Conservation (phyloP, 2,888 invertebrate genomes). For the Entomobrya proxima region DNA sequence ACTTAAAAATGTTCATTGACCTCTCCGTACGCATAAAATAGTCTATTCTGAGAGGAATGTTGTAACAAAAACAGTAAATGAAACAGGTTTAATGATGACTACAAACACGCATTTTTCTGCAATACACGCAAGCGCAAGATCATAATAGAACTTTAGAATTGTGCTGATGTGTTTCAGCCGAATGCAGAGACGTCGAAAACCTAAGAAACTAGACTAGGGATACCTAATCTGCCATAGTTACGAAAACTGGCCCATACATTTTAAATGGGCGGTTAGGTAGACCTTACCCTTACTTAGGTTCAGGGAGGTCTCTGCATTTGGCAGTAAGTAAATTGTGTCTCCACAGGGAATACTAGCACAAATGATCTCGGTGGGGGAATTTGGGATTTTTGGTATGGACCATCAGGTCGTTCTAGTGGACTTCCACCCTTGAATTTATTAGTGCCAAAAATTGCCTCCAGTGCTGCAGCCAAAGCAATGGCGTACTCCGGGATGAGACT, state of each 20-base stretch:
- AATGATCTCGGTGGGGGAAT: slow-evolving; percentile 69
- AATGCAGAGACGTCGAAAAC: too few relatives aligned
- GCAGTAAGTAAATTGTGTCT: neutral
- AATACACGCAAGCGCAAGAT: too few relatives aligned
- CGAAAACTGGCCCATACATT: neutral
- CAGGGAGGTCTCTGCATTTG: neutral
- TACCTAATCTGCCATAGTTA: neutral
- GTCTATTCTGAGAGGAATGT: too few relatives aligned
- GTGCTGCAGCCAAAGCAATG: slow-evolving; percentile 81
- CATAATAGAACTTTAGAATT: too few relatives aligned
- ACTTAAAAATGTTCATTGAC: neutral
- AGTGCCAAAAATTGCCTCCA: slow-evolving; percentile 79
- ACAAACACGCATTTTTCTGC: slow-evolving; percentile 7
- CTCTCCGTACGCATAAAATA: too few relatives aligned
- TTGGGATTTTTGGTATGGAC: slow-evolving; percentile 82
- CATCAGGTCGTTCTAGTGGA: slow-evolving; percentile 80
- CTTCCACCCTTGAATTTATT: slow-evolving; percentile 79
- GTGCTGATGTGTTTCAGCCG: too few relatives aligned
- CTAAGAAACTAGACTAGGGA: too few relatives aligned
- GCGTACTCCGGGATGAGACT: slow-evolving; percentile 65
- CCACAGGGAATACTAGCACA: slow-evolving; percentile 71
- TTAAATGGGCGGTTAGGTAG: too few relatives aligned
- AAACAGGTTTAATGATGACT: neutral
- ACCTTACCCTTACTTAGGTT: too few relatives aligned
- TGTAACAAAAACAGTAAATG: too few relatives aligned